Base-by-base conservation (phyloP, 2,113 vertebrate genomes). In the Rhinolophus ferrumequinum region DNA sequence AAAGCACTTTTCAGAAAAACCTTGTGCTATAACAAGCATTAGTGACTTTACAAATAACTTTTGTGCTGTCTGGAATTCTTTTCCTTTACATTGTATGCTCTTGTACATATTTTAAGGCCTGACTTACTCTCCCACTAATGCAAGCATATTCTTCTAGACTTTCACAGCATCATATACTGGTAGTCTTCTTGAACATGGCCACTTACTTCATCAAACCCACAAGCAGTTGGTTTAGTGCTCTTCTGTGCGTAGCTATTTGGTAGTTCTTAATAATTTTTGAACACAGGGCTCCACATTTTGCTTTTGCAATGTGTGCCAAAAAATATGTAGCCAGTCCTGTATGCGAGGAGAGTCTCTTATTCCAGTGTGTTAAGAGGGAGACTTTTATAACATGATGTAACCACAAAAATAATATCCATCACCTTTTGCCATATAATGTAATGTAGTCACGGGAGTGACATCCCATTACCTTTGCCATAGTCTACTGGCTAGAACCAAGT, bases 1-100 rank as follows among this genome's bases (percentile, higher is more conserved):
- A 41, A 33, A 62, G n/a, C 15, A 82, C 22, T 95, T 87, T 73
- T 76, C 62, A 90, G 54, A 83, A 95, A 89, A 76, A 95, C 44
- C 33, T 47, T 77, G 41, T 79, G 28, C 52, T 75, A 67, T 24
- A 77, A 73, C 80, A 96, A 75, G n/a, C 44, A 70, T 88, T 76
- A 64, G 18, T 73, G 28, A 64, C 52, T 93, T 80, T 67, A 80
- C 13, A 80, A 80, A 88, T 88, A 54, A 87, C 91, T 73, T 76
- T 76, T 56, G 1, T 54, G 73, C 47, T 77, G 47, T 35, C 30
- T 83, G 69, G 41, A 83, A 73, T 47, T 54, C 56, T 82, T 24
- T 2, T 83, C 21, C 35, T 69, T 80, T 38, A 64, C 7, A 30
- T 75, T 5, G 5, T 64, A 21, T 3, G 19, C 33, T 77, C 24